phyloP scores from a whole-genome alignment of 2,888 invertebrate species.

The Anticlea derivata region DNA sequence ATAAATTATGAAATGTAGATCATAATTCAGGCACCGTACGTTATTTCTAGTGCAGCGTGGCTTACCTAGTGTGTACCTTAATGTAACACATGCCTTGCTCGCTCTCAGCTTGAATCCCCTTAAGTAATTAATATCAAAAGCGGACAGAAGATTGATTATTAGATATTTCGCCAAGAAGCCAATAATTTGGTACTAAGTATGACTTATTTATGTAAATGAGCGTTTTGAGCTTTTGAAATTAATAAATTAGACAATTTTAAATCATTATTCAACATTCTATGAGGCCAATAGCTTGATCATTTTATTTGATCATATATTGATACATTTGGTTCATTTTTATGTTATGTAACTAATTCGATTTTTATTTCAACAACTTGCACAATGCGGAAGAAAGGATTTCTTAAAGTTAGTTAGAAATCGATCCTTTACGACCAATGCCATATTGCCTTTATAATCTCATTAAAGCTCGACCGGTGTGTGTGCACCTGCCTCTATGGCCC shows the following conservation, averaged over 20 bases:
- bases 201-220: conserved; percentile 19
- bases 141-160: conserved; percentile 8
- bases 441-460: conserved; percentile 75
- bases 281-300: background rate
- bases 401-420: too few relatives aligned
- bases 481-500: conserved; percentile 50
- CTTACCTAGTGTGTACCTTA: too few relatives aligned
- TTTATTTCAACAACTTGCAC: too few relatives aligned
- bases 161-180: conserved; percentile 10
- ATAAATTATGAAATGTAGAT: too few relatives aligned
- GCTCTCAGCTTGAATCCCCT: background rate
- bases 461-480: conserved; percentile 58
- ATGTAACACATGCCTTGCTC: too few relatives aligned
- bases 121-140: conserved; percentile 7
- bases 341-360: background rate
- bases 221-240: conserved; percentile 8
- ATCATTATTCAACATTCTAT: conserved; percentile 10
- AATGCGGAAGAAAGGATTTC: too few relatives aligned
- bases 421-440: conserved; percentile 46
- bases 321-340: background rate
- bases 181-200: conserved; percentile 16
- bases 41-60: too few relatives aligned
- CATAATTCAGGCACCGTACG: too few relatives aligned
- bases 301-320: background rate
- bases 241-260: conserved; percentile 14